phyloP scores from a whole-genome alignment of 2,113 vertebrate species.

The Collichthys lucidus region DNA sequence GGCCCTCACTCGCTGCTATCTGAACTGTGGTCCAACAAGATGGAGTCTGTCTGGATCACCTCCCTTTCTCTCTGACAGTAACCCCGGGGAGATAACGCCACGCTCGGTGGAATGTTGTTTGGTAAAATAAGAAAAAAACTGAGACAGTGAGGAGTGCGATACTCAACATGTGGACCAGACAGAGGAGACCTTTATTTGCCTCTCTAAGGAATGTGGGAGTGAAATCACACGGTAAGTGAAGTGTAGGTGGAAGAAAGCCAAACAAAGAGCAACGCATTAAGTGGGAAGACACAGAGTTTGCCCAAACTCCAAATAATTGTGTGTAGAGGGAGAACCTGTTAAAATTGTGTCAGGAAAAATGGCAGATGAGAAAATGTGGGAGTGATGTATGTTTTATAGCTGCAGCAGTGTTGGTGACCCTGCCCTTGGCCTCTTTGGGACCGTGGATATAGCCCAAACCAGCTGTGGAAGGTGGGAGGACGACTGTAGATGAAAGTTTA shows the following conservation, averaged over 20 bases:
- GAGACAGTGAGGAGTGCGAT: slow-evolving; percentile 37
- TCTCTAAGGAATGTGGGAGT: slow-evolving; percentile 23
- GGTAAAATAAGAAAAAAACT: slow-evolving; percentile 23
- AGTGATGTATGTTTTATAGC: slow-evolving; percentile 69
- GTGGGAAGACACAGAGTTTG: not conserved
- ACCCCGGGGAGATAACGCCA: slow-evolving; percentile 67
- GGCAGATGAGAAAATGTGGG: slow-evolving; percentile 30
- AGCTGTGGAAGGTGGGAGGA: slow-evolving; percentile 68
- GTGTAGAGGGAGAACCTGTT: slow-evolving; percentile 17
- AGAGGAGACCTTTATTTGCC: slow-evolving; percentile 44
- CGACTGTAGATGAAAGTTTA: slow-evolving; percentile 76
- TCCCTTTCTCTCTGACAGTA: slow-evolving; percentile 58
- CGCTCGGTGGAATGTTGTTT: slow-evolving; percentile 50
- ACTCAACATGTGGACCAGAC: slow-evolving; percentile 52
- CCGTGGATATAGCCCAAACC: slow-evolving; percentile 54
- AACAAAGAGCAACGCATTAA: slow-evolving; percentile 17
- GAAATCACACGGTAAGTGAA: slow-evolving; percentile 27
- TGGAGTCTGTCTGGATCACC: slow-evolving; percentile 65
- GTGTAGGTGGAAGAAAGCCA: slow-evolving; percentile 22
- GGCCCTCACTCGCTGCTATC: slow-evolving; percentile 64
- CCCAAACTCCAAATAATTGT: slow-evolving; percentile 24
- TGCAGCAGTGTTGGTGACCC: slow-evolving; percentile 49
- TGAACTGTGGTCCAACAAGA: slow-evolving; percentile 61
- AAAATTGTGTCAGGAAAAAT: slow-evolving; percentile 39
- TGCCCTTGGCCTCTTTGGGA: slow-evolving; percentile 54